phyloP scores from a whole-genome alignment of 2,797 vertebrate genomes.

The Tapera naevia region DNA sequence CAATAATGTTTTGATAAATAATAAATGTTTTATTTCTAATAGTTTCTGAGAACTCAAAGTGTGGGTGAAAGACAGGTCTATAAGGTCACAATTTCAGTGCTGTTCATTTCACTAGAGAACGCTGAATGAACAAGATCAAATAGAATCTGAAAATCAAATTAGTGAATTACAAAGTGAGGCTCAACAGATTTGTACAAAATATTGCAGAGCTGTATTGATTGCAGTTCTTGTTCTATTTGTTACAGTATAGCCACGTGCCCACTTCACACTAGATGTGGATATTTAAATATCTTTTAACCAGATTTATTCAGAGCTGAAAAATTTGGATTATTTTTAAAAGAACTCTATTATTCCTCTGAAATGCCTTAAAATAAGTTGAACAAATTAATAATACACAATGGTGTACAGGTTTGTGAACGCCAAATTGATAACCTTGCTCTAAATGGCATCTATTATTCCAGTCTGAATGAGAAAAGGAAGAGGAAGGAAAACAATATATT shows the following conservation, averaged over 20 bases:
- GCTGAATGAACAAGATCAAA: background rate
- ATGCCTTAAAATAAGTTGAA: background rate
- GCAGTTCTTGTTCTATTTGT: background rate
- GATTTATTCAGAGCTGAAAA: background rate
- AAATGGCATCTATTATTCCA: background rate
- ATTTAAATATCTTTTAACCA: background rate
- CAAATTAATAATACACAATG: background rate
- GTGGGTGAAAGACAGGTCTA: background rate
- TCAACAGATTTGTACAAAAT: background rate
- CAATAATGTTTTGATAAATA: background rate
- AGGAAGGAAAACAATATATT: background rate
- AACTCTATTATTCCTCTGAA: background rate
- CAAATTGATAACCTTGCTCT: accelerated
- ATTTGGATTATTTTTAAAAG: background rate
- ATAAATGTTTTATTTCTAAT: background rate
- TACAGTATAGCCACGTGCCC: background rate
- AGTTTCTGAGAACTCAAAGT: background rate
- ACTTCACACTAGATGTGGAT: background rate
- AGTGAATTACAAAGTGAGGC: background rate
- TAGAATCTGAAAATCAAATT: background rate
- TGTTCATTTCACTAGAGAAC: background rate
- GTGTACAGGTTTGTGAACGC: background rate
- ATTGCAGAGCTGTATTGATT: background rate
- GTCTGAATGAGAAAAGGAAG: background rate
- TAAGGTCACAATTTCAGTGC: background rate